Evolutionary conservation across 2,113 vertebrate genomes (phyloP).

Genomic region (Anarrhichthys ocellatus): DNA sequence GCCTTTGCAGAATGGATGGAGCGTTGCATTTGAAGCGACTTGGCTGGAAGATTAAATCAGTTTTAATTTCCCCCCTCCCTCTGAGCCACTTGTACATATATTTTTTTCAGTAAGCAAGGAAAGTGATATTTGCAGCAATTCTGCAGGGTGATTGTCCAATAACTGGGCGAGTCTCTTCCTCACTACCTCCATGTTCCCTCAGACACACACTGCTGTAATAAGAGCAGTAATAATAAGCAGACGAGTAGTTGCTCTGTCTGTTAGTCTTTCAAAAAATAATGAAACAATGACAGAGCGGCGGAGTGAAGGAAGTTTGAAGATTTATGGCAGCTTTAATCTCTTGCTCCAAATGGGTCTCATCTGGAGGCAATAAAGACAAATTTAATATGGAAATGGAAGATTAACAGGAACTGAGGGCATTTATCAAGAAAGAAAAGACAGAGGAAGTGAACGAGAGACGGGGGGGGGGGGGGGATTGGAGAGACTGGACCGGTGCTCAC

Average conservation of each 20-base stretch:
- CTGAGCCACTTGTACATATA: conserved; percentile 14
- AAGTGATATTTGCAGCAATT: conserved; percentile 46
- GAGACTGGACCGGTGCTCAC: conserved; percentile 34
- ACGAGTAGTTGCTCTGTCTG: conserved; percentile 65
- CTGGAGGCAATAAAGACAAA: conserved; percentile 78
- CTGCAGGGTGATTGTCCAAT: conserved; percentile 56
- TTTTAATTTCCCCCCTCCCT: conserved; percentile 43
- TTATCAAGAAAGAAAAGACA: conserved; percentile 52
- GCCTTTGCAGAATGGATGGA: conserved; percentile 45
- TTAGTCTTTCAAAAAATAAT: conserved; percentile 68
- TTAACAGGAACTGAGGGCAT: conserved; percentile 64
- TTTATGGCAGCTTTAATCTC: conserved; percentile 74
- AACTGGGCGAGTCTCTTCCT: conserved; percentile 52
- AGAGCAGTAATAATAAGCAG: conserved; percentile 74
- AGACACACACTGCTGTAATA: conserved; percentile 68
- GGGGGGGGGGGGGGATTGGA: background rate
- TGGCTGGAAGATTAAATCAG: conserved; percentile 45
- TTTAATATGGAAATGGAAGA: conserved; percentile 77
- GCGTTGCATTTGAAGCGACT: conserved; percentile 51
- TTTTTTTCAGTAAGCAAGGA: conserved; percentile 42
- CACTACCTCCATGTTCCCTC: conserved; percentile 57
- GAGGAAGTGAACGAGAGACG: conserved; percentile 30
- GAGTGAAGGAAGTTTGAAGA: conserved; percentile 65
- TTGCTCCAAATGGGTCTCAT: conserved; percentile 69
- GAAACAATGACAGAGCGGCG: conserved; percentile 60